These are phyloP conservation scores for Sepiola atlantica DNA, from an alignment of 2,888 invertebrate genomes.

Conservation along the genomic window DNA sequence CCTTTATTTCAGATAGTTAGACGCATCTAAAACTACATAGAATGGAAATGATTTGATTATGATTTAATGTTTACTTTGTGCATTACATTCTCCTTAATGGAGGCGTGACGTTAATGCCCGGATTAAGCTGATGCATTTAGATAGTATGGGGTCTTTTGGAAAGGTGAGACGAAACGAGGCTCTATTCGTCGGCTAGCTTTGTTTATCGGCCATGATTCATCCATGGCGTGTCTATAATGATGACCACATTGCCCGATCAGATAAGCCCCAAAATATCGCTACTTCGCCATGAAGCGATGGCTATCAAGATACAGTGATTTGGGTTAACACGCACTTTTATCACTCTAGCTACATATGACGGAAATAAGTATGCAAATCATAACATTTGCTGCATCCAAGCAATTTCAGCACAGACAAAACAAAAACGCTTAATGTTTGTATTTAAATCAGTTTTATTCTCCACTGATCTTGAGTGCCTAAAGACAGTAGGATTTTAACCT, in stretches of 20 bases:
- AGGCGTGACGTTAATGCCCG: neutral
- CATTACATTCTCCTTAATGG: neutral
- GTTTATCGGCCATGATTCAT: neutral
- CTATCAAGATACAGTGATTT: no score
- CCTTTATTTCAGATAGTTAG: no score
- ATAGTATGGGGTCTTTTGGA: neutral
- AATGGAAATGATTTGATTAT: neutral
- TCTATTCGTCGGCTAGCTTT: neutral
- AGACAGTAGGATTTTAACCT: no score
- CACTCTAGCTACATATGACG: no score
- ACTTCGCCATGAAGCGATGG: neutral
- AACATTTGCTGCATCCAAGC: no score
- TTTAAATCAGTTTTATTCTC: no score
- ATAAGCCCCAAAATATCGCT: neutral
- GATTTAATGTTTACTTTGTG: neutral
- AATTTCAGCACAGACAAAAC: no score
- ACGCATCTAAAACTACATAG: no score
- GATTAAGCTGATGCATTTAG: neutral
- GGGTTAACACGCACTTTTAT: no score
- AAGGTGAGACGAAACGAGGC: slow-evolving; percentile 32
- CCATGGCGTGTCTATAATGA: neutral
- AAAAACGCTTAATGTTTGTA: no score
- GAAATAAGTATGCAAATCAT: no score
- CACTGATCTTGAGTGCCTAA: no score
- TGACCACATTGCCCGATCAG: neutral